Percentiles rank a stretch among this genome's conserved stretches.
Evolutionary conservation across 2,888 invertebrate genomes (phyloP).

Genomic region (Gortyna flavago): DNA sequence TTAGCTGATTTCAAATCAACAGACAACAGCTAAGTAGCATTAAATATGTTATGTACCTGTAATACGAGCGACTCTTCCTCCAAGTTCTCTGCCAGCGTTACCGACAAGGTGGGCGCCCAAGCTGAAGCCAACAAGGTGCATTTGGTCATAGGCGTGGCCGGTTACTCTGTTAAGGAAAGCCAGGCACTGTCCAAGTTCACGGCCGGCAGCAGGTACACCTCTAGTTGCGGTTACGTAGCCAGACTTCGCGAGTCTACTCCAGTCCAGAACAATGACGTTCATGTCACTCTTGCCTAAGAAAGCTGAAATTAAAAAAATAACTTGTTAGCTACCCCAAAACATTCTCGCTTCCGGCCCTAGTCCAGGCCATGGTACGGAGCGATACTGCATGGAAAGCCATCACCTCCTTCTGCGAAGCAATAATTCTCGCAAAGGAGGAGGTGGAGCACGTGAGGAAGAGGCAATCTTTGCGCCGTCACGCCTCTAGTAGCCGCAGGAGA

Average conservation of each 20-base stretch:
- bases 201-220: conserved; percentile 76
- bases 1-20: neutral
- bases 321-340: neutral
- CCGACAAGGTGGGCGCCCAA: conserved; percentile 83
- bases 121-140: conserved; percentile 84
- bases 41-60: conserved; percentile 66
- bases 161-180: conserved; percentile 70
- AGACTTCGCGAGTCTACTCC: conserved; percentile 72
- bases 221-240: conserved; percentile 73
- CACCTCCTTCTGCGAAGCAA: too few relatives aligned
- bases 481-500: too few relatives aligned
- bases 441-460: too few relatives aligned
- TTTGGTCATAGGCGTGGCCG: conserved; percentile 68
- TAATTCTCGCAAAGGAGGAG: too few relatives aligned
- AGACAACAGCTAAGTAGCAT: neutral
- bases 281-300: conserved; percentile 70
- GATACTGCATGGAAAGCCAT: too few relatives aligned
- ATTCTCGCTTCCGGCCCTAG: too few relatives aligned
- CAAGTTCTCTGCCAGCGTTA: conserved; percentile 75
- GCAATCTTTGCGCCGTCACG: too few relatives aligned
- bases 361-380: too few relatives aligned
- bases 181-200: conserved; percentile 79
- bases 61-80: conserved; percentile 75
- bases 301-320: conserved; percentile 62
- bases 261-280: conserved; percentile 80